phyloP scores from a whole-genome alignment of 2,113 vertebrate species.

The Proteles cristata region DNA sequence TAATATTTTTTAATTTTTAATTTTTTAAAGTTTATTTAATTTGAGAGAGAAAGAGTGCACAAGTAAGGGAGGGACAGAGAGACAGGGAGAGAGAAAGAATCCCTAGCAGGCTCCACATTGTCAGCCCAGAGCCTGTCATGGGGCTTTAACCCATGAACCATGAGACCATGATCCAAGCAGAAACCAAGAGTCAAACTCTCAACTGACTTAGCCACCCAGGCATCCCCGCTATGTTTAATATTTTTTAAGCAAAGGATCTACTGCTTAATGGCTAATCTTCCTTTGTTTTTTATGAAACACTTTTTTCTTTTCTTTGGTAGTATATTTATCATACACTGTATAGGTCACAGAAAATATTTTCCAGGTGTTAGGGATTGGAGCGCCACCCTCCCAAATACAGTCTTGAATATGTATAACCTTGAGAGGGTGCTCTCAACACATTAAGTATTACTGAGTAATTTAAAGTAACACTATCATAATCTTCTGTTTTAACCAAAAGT shows the following conservation, averaged over 20 bases:
- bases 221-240: background rate
- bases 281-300: slow-evolving; percentile 11
- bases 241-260: slow-evolving; percentile 6
- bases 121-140: too few relatives aligned
- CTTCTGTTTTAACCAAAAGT: background rate
- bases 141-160: too few relatives aligned
- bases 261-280: background rate
- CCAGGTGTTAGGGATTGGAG: background rate
- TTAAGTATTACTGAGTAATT: background rate
- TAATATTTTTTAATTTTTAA: too few relatives aligned
- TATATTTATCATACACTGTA: background rate
- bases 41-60: too few relatives aligned
- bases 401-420: background rate
- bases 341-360: background rate
- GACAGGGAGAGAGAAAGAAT: too few relatives aligned
- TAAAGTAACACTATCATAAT: background rate
- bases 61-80: too few relatives aligned
- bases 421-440: background rate
- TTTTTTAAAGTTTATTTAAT: too few relatives aligned
- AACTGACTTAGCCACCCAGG: too few relatives aligned
- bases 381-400: background rate
- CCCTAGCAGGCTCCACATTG: too few relatives aligned
- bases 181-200: too few relatives aligned
- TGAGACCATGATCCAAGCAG: too few relatives aligned
- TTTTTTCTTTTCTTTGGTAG: background rate